Evolutionary conservation across 2,797 vertebrate species (phyloP).

Genomic region (Siniperca undulata): DNA sequence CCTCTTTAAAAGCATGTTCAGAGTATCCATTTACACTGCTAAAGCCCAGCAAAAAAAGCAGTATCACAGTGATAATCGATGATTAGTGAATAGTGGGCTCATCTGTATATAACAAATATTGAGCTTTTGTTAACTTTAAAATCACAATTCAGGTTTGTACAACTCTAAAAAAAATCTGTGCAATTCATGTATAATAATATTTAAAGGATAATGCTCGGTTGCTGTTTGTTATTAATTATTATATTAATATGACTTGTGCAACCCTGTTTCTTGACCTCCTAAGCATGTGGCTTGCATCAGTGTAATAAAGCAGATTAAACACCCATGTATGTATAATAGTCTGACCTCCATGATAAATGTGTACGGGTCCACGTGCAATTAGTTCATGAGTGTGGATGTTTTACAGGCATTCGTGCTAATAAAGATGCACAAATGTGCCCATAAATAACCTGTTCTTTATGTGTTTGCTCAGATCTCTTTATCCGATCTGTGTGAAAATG

Average conservation of each 20-base stretch:
- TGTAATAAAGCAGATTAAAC: constrained; percentile 60
- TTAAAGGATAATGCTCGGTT: constrained; percentile 44
- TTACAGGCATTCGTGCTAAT: constrained; percentile 72
- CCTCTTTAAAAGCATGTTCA: constrained; percentile 46
- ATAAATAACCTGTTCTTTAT: neutral
- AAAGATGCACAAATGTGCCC: constrained; percentile 66
- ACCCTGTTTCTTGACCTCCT: constrained; percentile 69
- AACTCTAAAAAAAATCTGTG: constrained; percentile 43
- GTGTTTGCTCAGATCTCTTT: neutral
- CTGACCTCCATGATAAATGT: constrained; percentile 49
- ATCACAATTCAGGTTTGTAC: constrained; percentile 49
- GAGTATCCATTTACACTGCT: constrained; percentile 30
- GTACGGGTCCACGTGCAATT: constrained; percentile 57
- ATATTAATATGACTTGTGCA: constrained; percentile 63
- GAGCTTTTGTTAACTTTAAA: constrained; percentile 39
- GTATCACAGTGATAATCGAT: constrained; percentile 22
- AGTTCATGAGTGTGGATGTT: constrained; percentile 78
- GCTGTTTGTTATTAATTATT: constrained; percentile 53
- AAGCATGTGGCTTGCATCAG: constrained; percentile 71
- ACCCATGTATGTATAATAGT: constrained; percentile 47
- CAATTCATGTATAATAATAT: constrained; percentile 44
- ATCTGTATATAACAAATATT: constrained; percentile 41
- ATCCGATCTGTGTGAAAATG: neutral
- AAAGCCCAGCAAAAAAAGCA: constrained; percentile 62
- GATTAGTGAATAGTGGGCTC: constrained; percentile 17